Base-by-base conservation (phyloP, 2,888 invertebrate species). In the Monoplex corrugatus region DNA sequence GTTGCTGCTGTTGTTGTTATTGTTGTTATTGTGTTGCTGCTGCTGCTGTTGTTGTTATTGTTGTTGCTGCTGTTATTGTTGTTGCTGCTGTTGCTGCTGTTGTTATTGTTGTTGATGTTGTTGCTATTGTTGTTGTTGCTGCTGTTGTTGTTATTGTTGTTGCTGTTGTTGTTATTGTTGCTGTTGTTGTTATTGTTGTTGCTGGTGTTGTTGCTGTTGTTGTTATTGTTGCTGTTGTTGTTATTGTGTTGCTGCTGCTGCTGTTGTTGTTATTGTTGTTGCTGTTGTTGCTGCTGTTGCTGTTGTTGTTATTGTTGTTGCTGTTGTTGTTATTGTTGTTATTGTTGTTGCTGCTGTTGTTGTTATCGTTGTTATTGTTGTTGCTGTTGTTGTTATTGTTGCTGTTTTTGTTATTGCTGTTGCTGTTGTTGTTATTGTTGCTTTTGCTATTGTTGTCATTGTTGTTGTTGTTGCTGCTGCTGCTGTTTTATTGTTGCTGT, bases 161-260 rank as follows among this genome's bases (percentile, higher is more conserved):
- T 57, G 23, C 13, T 57, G 57, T 19, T 57, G 0, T 19, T 57
- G 57, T 19, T 23, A 23, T 13, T 57, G 57, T 13, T 57, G 57
- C 16, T 57, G 57, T 13, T 57, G 57, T 13, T n/a, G n/a, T n/a
- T n/a, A n/a, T n/a, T 57, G 57, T 0, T 86, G 86, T 28, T 40
- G 86, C 0, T 68, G 68, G 16, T 68, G 86, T 38, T 68, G 86
- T 0, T 68, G 86, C 2, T 72, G 85, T 2, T 72, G 89, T 2
- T 72, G 89, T 2, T 82, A 75, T 72, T 85, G 85, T 85, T 82
- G 84, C 85, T 89, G 89, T 85, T 89, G 89, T 85, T 85, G 89
- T 44, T n/a, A n/a, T 89, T 85, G 63, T 89, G 89, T 72, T 85
- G 75, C 72, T 85, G 85, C 72, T 85, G 75, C 16, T 86, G 86